These are phyloP conservation scores for Oxyura jamaicensis DNA, from an alignment of 2,113 vertebrate genomes.

Conservation along the genomic window DNA sequence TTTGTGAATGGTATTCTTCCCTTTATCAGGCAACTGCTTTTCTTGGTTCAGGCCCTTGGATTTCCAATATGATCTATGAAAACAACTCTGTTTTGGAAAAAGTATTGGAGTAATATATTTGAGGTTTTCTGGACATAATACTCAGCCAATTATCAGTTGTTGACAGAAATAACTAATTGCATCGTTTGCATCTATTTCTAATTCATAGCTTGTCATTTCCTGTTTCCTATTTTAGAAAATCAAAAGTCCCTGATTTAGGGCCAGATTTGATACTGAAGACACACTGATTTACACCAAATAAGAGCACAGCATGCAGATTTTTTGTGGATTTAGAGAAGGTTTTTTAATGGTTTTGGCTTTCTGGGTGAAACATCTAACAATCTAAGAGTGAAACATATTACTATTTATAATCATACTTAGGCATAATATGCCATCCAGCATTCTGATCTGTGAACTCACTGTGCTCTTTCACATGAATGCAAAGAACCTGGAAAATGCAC, in stretches of 20 bases:
- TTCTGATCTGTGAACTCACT: background rate
- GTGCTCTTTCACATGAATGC: background rate
- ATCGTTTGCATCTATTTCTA: slow-evolving; percentile 13
- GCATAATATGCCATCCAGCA: background rate
- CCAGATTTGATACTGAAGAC: background rate
- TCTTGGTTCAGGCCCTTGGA: background rate
- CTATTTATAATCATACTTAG: background rate
- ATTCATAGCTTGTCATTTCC: background rate
- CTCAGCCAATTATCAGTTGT: background rate
- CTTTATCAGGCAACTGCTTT: background rate
- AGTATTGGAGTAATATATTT: background rate
- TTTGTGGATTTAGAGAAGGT: background rate
- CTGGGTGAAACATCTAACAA: background rate
- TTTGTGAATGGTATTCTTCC: background rate
- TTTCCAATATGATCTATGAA: background rate
- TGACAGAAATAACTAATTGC: background rate
- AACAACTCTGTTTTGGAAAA: slow-evolving; percentile 40
- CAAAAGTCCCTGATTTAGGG: background rate
- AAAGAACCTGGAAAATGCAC: background rate
- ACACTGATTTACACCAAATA: background rate
- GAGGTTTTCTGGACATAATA: background rate
- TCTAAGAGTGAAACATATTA: background rate
- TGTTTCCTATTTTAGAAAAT: slow-evolving; percentile 2
- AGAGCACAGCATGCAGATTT: rapidly evolving
- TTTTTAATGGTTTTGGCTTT: background rate